Base-by-base conservation (phyloP, 1,140 invertebrate species). In the Yoshiicerus persimilis region DNA sequence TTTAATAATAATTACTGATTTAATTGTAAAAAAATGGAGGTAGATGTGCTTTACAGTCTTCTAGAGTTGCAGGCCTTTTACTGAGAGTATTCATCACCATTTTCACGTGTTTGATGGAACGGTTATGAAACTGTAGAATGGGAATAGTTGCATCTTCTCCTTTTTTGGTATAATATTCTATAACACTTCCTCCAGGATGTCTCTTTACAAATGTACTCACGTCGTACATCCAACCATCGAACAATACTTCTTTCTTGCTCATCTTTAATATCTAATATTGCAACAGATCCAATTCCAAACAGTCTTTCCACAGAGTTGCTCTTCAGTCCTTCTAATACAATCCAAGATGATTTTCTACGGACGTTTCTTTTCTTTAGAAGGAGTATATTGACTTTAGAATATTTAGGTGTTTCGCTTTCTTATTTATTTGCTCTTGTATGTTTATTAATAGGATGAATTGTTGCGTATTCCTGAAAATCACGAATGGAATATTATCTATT, bases 181-280 rank as follows among this genome's bases (percentile, higher is more conserved):
- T 90, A 6, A 90, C 83, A 75, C 32, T 75, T 38, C 89, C 89
- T 34, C 89, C 89, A 0, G 89, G 89, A 87, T 89, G 89, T 30
- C 80, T 86, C 9, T 32, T 5, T 9, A 87, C 66, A 25, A 86
- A 90, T 13, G 87, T 56, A 0, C 86, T 90, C 36, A 90, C 87
- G 36, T 90, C 89, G 84, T 90, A 90, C 38, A 77, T 88, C 64
- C 88, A 87, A 10, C 86, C 86, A 39, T 90, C 64, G 86, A 84
- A 88, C 6, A 90, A 30, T 9, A 90, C 36, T 85, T 90, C 89
- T 27, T 89, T n/a, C n/a, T n/a, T n/a, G n/a, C n/a, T 86, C 4
- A 16, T 47, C 5, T 47, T 47, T 11, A 41, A 4, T 1, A 47
- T 11, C n/a, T n/a, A n/a, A n/a, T n/a, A n/a, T n/a, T n/a, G n/a